Evolutionary conservation across 2,113 vertebrate genomes (phyloP), one percentile per base, ranked within the genome.

Genomic region (Toxotes jaculatrix): DNA sequence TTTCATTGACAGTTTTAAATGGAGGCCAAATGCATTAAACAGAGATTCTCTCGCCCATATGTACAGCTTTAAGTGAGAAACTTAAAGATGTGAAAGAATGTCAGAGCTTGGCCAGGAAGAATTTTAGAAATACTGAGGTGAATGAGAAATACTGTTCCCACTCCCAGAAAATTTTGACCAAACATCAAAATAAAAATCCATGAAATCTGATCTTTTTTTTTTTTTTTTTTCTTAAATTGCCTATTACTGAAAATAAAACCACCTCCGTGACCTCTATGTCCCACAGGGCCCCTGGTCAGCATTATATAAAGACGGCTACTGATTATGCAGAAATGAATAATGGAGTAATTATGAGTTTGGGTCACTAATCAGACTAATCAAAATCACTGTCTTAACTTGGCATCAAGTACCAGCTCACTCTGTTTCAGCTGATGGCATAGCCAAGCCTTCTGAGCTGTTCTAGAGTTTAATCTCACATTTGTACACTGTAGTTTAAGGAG

Each of bases 271-370:
- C 62, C 62, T 74, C 72, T 38, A 9, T 80, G 43, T 23, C n/a
- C 59, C 27, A 4, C 17, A 17, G 21, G 13, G 34, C 8, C 55
- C 55, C 79, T 32, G 34, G 19, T 47, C 16, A 6, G 21, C n/a
- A 32, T 56, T 57, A 70, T 12, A 43, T 23, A 74, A 57, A 11
- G 17, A 5, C 55, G 40, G 67, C 45, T 14, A 23, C 27, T 42
- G 38, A 73, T 64, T 63, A 40, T 53, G 64, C 55, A 43, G 19
- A 23, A 31, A 23, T 61, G 19, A 59, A 59, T 59, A 13, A 65
- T 31, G 61, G n/a, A 66, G 53, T 53, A n/a, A 56, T 47, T 49
- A 40, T 32, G 40, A 47, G 61, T 38, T 21, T 55, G 61, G 80
- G 16, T 60, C 3, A 19, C 38, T 14, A 27, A 27, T 27, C 27